Evolutionary conservation across 2,888 invertebrate species (phyloP), one percentile per base, ranked within the genome.

Genomic region (Acronicta psi): DNA sequence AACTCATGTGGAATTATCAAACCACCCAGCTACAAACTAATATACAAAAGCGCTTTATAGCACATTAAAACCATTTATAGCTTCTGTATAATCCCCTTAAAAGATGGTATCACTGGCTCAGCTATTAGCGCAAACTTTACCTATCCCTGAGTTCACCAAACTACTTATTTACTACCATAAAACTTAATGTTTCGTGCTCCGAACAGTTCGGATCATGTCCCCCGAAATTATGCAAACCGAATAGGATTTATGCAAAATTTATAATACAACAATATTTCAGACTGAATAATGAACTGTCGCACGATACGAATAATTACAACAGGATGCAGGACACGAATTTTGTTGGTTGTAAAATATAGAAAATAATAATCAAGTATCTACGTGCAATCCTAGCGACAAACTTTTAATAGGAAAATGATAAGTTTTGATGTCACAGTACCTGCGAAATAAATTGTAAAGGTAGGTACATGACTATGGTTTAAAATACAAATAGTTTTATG

Each of bases 111-210:
- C 87, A 59, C 60, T n/a, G 68, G 54, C 42, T 60, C 68, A 61
- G 71, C 70, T 67, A 77, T 82, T 79, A 82, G 81, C 79, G 73
- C 71, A 75, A 83, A 81, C 70, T 82, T 82, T 61, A 44, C 50
- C 68, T 56, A 71, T 73, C 42, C 56, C 59, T 18, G 73, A 51
- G 59, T 69, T 75, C 62, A 69, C 77, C 77, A 79, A 89, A 89
- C 90, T 86, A 90, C 87, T 89, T 82, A 89, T 89, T 89, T 88
- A 77, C 76, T 62, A 66, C 70, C 84, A 84, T 89, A 82, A 88
- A 89, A 83, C 81, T 84, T 77, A 84, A 79, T 75, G 77, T 83
- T 86, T 64, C 90, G 91, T 90, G 90, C 74, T 80, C 71, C 73
- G 61, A 79, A 84, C 86, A 82, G 81, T 87, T 87, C 79, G 63